These are phyloP conservation scores for Gari tellinella DNA, from an alignment of 2,888 invertebrate species.

Conservation along the genomic window DNA sequence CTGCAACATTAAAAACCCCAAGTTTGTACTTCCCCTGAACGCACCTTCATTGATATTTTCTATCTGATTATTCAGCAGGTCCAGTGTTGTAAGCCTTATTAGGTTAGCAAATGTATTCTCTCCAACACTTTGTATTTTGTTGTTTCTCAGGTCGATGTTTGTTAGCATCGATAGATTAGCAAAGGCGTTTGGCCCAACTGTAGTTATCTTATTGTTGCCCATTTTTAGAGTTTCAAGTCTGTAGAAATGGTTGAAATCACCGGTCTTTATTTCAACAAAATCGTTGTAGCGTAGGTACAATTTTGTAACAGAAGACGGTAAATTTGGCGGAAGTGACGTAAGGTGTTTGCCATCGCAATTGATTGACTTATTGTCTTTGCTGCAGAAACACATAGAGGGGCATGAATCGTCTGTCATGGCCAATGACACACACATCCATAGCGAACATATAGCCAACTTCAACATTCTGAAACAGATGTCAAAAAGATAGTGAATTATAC, in stretches of 20 bases:
- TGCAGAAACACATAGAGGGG: constrained; percentile 67
- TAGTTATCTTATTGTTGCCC: constrained; percentile 54
- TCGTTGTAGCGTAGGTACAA: constrained; percentile 65
- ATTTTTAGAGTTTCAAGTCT: constrained; percentile 52
- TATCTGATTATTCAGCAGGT: constrained; percentile 60
- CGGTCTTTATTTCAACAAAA: constrained; percentile 41
- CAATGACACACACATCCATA: background rate
- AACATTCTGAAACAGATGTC: no score
- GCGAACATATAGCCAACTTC: no score
- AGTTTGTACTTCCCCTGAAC: constrained; percentile 46
- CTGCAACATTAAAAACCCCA: constrained; percentile 59
- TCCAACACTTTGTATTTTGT: constrained; percentile 50
- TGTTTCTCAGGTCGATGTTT: constrained; percentile 59
- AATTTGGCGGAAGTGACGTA: constrained; percentile 46
- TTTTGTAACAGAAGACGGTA: constrained; percentile 62
- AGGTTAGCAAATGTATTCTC: constrained; percentile 56
- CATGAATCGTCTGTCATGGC: constrained; percentile 24
- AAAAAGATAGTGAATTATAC: no score
- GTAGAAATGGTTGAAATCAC: constrained; percentile 30
- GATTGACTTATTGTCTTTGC: constrained; percentile 62
- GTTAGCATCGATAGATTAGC: constrained; percentile 36
- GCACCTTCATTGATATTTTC: constrained; percentile 50
- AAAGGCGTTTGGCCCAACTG: constrained; percentile 60
- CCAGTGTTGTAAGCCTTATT: constrained; percentile 42
- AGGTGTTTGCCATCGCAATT: constrained; percentile 69